These are phyloP conservation scores for Saccopteryx leptura DNA, from an alignment of 2,113 vertebrate species.

Conservation along the genomic window DNA sequence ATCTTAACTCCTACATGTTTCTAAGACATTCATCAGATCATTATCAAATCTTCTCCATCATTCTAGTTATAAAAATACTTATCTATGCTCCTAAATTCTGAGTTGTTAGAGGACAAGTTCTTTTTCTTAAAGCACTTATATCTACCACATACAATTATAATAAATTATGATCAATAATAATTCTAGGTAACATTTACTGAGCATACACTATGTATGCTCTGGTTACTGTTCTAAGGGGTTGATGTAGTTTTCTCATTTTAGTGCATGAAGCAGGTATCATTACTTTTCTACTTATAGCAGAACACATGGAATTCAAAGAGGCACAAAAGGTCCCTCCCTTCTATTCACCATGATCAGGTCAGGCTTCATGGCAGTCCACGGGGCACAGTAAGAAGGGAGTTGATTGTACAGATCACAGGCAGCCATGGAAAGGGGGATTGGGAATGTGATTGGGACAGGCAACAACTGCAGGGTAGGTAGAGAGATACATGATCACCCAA, in stretches of 20 bases:
- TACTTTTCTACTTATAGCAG: constrained; percentile 15
- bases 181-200: not conserved
- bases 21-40: not conserved
- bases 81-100: not conserved
- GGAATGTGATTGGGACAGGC: not conserved
- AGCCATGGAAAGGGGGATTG: not conserved
- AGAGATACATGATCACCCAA: not conserved
- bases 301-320: constrained; percentile 32
- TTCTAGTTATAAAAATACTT: not conserved
- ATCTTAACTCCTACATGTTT: not conserved
- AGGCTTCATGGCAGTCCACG: not conserved
- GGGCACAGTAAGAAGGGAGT: not conserved
- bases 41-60: not conserved
- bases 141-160: not conserved
- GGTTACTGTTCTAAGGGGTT: not conserved
- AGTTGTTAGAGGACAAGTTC: not conserved
- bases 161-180: not conserved
- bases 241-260: not conserved
- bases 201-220: constrained; percentile 1
- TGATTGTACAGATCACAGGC: not conserved
- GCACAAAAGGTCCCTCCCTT: not conserved
- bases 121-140: not conserved
- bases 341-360: not conserved
- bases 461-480: not conserved
- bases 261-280: not conserved